A percentile compares a stretch with the other conserved stretches of the same genome.
phyloP scores from a whole-genome alignment of 2,797 vertebrate species.

The Urophycis tenuis region DNA sequence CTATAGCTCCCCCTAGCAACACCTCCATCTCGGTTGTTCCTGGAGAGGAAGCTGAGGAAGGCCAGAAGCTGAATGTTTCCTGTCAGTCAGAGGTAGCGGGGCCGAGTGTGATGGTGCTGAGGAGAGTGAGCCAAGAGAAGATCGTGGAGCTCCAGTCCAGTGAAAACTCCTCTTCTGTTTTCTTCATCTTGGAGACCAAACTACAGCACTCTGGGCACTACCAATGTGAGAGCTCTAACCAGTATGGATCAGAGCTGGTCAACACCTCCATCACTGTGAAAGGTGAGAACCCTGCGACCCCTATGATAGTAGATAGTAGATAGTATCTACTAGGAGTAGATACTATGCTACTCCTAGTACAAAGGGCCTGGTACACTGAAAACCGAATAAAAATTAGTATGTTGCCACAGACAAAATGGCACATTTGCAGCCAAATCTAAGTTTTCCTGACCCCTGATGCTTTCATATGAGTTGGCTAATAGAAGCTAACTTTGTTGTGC shows the following conservation, averaged over 20 bases:
- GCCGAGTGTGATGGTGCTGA: slow-evolving; percentile 64
- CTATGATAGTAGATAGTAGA: too few relatives aligned
- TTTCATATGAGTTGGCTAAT: too few relatives aligned
- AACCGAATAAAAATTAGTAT: too few relatives aligned
- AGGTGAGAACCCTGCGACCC: slow-evolving; percentile 70
- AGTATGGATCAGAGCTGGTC: slow-evolving; percentile 59
- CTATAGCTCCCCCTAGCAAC: slow-evolving; percentile 58
- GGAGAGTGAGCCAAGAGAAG: slow-evolving; percentile 37
- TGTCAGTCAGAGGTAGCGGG: slow-evolving; percentile 70
- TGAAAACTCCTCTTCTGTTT: slow-evolving; percentile 52
- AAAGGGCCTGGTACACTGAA: too few relatives aligned
- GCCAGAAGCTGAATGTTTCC: slow-evolving; percentile 67
- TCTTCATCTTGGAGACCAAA: slow-evolving; percentile 54
- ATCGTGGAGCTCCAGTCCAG: slow-evolving; percentile 48
- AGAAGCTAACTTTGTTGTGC: background rate
- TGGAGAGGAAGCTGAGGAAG: slow-evolving; percentile 66
- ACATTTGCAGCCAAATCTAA: too few relatives aligned
- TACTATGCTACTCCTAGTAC: too few relatives aligned
- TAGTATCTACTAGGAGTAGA: too few relatives aligned
- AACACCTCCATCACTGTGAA: slow-evolving; percentile 62
- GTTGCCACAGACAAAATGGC: too few relatives aligned
- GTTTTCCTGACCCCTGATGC: too few relatives aligned
- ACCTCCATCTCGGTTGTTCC: slow-evolving; percentile 63
- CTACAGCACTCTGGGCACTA: slow-evolving; percentile 72
- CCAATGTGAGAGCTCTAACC: slow-evolving; percentile 75